Conservation (phyloP, 2,888 invertebrate genomes). For the Scelioninae gen. 2 region DNA sequence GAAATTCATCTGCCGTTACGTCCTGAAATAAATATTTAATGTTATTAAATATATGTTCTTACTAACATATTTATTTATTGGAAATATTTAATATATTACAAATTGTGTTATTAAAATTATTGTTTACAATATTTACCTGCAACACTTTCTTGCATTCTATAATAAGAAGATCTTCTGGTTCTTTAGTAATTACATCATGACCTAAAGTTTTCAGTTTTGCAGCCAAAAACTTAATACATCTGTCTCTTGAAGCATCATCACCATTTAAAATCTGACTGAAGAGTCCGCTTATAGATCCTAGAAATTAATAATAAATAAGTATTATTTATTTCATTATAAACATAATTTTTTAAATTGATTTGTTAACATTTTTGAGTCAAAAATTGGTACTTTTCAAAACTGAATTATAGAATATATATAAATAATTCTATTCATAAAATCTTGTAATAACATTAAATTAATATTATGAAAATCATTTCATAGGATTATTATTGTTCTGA, state of each 20-base stretch:
- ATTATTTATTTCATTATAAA: neutral
- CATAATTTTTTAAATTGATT: too few relatives aligned
- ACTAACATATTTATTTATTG: too few relatives aligned
- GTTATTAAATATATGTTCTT: neutral
- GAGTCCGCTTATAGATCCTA: slow-evolving; percentile 81
- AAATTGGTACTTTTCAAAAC: too few relatives aligned
- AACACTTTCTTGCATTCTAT: slow-evolving; percentile 90
- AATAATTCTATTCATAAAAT: too few relatives aligned
- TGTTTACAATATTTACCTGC: slow-evolving; percentile 77
- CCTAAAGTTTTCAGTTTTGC: slow-evolving; percentile 88
- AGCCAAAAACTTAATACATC: slow-evolving; percentile 91
- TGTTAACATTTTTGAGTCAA: too few relatives aligned
- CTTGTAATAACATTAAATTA: too few relatives aligned
- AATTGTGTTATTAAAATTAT: too few relatives aligned
- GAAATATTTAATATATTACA: too few relatives aligned
- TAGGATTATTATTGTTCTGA: too few relatives aligned
- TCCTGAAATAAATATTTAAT: slow-evolving; percentile 82
- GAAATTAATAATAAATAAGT: slow-evolving; percentile 11
- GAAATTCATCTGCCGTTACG: slow-evolving; percentile 94
- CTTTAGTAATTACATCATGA: slow-evolving; percentile 86
- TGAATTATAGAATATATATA: too few relatives aligned
- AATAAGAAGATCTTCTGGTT: slow-evolving; percentile 90
- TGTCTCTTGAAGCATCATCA: slow-evolving; percentile 87
- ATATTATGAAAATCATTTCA: too few relatives aligned
- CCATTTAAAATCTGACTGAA: slow-evolving; percentile 83